phyloP scores from a whole-genome alignment of 2,113 vertebrate genomes.

The Bettongia penicillata region DNA sequence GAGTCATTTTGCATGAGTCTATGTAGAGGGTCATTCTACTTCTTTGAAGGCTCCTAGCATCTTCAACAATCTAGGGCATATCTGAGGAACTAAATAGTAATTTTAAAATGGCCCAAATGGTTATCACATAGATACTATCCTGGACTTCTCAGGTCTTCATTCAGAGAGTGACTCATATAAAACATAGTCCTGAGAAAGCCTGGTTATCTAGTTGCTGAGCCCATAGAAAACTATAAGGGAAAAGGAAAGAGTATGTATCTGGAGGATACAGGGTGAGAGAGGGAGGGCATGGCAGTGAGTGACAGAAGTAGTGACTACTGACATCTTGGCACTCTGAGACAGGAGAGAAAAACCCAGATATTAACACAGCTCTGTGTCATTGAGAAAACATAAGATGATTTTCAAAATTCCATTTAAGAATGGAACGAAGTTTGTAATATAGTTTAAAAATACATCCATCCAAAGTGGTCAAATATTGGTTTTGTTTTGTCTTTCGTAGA shows the following conservation, averaged over 20 bases:
- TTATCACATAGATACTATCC: background rate
- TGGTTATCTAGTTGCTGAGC: background rate
- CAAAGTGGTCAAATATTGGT: background rate
- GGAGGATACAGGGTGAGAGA: background rate
- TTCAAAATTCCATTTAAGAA: background rate
- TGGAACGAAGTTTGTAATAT: background rate
- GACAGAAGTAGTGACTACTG: too few relatives aligned
- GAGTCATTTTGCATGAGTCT: background rate
- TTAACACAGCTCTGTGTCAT: background rate
- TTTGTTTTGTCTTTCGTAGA: background rate
- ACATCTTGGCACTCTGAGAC: too few relatives aligned
- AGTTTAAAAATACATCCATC: background rate
- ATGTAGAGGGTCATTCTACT: background rate
- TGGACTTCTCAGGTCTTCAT: background rate
- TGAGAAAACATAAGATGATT: background rate
- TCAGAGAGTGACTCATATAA: background rate
- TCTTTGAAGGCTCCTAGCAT: background rate
- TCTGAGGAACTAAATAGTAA: background rate
- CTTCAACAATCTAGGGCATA: background rate
- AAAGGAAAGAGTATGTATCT: background rate
- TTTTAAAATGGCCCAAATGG: background rate
- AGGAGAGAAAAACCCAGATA: background rate
- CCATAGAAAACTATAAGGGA: background rate
- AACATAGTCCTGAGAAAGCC: background rate
- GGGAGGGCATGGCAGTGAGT: too few relatives aligned